Conservation (phyloP, 2,113 vertebrate species). For the Cnemophilus loriae region DNA sequence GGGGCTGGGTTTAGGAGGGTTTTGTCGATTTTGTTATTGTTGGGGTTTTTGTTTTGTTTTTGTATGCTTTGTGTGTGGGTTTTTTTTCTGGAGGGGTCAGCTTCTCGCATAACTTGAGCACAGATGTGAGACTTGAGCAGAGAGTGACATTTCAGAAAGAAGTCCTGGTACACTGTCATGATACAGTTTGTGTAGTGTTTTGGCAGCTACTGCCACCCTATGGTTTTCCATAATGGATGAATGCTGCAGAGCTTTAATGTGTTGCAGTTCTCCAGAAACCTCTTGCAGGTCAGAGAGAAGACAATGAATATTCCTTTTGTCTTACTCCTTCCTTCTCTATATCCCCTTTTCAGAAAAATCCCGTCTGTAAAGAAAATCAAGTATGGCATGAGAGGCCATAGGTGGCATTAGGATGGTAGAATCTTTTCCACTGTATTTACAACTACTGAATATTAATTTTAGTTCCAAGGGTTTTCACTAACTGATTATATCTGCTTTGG, state of each 20-base stretch:
- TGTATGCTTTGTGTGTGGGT: neutral
- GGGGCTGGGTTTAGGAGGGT: accelerated
- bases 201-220: slow-evolving; percentile 41
- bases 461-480: neutral
- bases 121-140: neutral
- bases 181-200: neutral
- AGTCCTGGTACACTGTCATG: neutral
- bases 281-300: neutral
- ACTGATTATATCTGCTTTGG: neutral
- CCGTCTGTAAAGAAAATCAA: neutral
- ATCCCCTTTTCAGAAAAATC: neutral
- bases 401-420: neutral
- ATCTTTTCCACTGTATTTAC: neutral
- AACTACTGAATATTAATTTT: neutral
- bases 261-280: neutral
- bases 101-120: neutral
- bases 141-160: neutral
- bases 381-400: neutral
- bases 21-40: neutral
- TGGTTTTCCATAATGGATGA: slow-evolving; percentile 6
- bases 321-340: neutral
- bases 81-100: neutral
- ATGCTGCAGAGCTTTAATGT: neutral
- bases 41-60: neutral
- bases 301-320: neutral